A percentile compares a stretch with the other conserved stretches of the same genome.
Conservation (phyloP, 2,888 invertebrate genomes). For the Tetragnatha montana region DNA sequence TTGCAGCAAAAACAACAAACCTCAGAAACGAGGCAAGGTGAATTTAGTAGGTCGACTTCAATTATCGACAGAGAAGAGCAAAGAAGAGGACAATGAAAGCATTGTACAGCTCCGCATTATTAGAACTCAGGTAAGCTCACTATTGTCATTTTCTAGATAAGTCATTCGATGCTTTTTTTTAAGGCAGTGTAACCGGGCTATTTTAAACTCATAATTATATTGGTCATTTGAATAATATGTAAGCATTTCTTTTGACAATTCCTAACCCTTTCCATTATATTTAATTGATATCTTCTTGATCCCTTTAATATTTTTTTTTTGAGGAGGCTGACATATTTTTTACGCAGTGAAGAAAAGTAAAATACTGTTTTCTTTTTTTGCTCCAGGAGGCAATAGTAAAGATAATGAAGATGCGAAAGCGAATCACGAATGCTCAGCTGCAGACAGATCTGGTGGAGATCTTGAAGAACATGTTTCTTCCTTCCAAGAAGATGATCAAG, state of each 20-base stretch:
- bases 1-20: constrained; percentile 92
- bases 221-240: too few relatives aligned
- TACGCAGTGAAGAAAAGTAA: too few relatives aligned
- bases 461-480: constrained; percentile 98
- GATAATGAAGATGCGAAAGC: constrained; percentile 98
- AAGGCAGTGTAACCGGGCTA: too few relatives aligned
- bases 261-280: too few relatives aligned
- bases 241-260: too few relatives aligned
- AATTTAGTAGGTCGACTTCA: constrained; percentile 88
- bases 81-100: constrained; percentile 98
- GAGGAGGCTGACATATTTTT: too few relatives aligned
- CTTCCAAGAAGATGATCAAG: constrained; percentile 99
- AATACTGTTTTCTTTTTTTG: constrained; percentile 5
- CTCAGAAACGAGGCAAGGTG: constrained; percentile 94
- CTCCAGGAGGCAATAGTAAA: constrained; percentile 97
- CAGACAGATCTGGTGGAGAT: constrained; percentile 99
- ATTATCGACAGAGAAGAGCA: constrained; percentile 93
- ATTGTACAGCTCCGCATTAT: constrained; percentile 97
- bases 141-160: not conserved
- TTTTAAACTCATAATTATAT: too few relatives aligned
- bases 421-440: constrained; percentile 93
- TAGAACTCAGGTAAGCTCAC: constrained; percentile 81
- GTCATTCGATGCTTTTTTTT: too few relatives aligned
- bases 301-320: too few relatives aligned
- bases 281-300: too few relatives aligned